phyloP scores from a whole-genome alignment of 2,797 vertebrate species.

The Gymnothorax reevesii region DNA sequence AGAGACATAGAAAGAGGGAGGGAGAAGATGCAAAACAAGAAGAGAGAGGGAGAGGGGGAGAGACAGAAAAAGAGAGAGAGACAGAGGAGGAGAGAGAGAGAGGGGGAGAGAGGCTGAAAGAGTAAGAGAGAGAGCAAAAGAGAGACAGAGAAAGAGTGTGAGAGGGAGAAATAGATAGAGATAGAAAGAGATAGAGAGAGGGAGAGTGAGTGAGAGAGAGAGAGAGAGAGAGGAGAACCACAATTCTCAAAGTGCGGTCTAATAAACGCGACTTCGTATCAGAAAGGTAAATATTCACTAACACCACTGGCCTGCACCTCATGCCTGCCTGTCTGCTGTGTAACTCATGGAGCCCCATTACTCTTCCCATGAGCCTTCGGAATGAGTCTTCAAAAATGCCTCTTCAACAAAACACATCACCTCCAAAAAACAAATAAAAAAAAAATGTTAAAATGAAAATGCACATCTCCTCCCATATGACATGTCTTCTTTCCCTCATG shows the following conservation, averaged over 20 bases:
- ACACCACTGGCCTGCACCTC: not conserved
- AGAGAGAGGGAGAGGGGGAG: not conserved
- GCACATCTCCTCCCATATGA: not conserved
- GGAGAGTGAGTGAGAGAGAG: not conserved
- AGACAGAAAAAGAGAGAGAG: not conserved
- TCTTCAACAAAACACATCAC: not conserved
- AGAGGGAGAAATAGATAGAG: not conserved
- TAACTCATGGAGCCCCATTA: too few species aligned
- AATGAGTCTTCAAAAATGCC: not conserved
- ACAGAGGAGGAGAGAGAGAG: not conserved
- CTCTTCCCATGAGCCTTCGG: not conserved
- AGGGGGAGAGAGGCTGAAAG: not conserved
- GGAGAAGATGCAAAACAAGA: slow-evolving; percentile 11
- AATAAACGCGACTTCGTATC: not conserved
- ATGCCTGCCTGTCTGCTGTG: not conserved
- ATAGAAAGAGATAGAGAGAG: not conserved
- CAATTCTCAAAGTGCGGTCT: not conserved
- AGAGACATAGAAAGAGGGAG: not conserved
- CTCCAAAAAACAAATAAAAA: not conserved
- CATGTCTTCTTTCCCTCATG: not conserved
- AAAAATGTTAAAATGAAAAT: not conserved
- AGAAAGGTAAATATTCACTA: slow-evolving; percentile 1
- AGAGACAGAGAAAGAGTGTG: not conserved
- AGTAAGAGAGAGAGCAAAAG: slow-evolving; percentile 18
- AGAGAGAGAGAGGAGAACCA: slow-evolving; percentile 3